Evolutionary conservation across 2,888 invertebrate species (phyloP).

Genomic region (Troilus luridus): DNA sequence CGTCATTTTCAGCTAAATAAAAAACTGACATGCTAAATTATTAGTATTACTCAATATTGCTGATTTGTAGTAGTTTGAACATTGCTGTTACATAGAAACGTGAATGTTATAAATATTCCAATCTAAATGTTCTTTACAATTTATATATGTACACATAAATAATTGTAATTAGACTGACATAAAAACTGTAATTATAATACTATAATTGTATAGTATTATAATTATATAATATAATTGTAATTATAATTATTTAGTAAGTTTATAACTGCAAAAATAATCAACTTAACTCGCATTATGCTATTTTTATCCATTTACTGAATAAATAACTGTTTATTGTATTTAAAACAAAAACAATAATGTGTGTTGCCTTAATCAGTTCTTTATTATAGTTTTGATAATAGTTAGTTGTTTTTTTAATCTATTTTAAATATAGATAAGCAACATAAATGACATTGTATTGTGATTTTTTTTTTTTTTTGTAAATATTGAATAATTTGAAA

Average conservation of each 20-base stretch:
- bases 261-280: neutral
- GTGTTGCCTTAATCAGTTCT: neutral
- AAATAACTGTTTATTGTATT: neutral
- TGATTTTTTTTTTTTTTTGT: neutral
- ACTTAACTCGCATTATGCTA: neutral
- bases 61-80: no score
- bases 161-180: no score
- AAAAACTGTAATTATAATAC: no score
- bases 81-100: no score
- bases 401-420: neutral
- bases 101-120: no score
- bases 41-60: no score
- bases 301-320: neutral
- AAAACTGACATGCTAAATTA: no score
- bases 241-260: neutral
- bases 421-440: neutral
- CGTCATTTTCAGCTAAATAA: no score
- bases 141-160: no score
- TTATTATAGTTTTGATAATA: neutral
- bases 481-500: neutral
- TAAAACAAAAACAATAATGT: neutral
- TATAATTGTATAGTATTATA: no score
- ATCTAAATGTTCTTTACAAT: no score
- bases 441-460: neutral
- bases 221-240: no score